phyloP scores from a whole-genome alignment of 2,797 vertebrate genomes.

The Anas capensis region DNA sequence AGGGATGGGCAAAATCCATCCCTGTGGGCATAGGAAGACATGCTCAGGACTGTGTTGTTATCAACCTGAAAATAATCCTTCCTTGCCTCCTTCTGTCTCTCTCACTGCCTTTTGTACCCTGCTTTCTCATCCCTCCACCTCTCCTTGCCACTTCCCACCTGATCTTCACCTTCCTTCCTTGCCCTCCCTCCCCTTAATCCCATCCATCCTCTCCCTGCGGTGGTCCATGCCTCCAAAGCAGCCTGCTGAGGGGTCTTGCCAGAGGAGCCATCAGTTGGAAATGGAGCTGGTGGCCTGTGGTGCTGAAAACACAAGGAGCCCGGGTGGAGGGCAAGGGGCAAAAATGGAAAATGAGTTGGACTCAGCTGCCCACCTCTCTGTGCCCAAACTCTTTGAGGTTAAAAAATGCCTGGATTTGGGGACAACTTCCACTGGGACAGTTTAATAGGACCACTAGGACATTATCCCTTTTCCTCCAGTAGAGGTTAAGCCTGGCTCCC shows the following conservation, averaged over 20 bases:
- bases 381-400: background rate
- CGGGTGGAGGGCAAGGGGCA: background rate
- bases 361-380: background rate
- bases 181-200: constrained; percentile 6
- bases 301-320: background rate
- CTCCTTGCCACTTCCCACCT: background rate
- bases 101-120: background rate
- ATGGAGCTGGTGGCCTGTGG: background rate
- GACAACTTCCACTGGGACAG: background rate
- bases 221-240: constrained; percentile 8
- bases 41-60: background rate
- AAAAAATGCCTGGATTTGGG: background rate
- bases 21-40: background rate
- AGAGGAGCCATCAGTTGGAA: constrained; percentile 42
- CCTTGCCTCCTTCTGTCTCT: background rate
- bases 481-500: background rate
- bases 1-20: background rate
- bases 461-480: background rate
- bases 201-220: background rate
- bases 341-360: background rate
- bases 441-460: too few species aligned
- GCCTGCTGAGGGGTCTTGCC: constrained; percentile 22
- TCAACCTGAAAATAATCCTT: background rate
- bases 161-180: background rate
- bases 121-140: background rate